Evolutionary conservation across 2,888 invertebrate species (phyloP), one percentile per base, ranked within the genome.

Genomic region (Drepanosiphum platanoidis): DNA sequence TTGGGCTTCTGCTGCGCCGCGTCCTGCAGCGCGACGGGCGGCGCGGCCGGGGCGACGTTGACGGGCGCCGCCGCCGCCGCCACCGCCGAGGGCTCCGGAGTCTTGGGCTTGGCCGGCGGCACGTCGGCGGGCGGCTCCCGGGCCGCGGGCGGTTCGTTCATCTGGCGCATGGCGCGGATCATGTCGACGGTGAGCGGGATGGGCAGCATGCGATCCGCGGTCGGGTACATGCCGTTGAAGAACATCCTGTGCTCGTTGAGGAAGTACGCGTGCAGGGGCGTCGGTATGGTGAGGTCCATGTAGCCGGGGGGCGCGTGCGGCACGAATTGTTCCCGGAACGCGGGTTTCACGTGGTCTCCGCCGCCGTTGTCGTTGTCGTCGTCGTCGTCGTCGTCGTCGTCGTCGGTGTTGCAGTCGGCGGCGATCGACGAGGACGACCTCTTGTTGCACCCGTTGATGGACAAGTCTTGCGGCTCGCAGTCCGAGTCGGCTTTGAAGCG

Each of bases 271-370:
- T 84, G 84, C 30, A 84, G 8, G 1, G 84, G 84, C 22, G 84
- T 84, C 8, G 84, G 84, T 77, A 84, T 70, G 2, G 75, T 7
- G n/a, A 84, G 9, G 68, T 84, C 84, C 75, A 84, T 77, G 77
- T 77, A 96, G 5, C 66, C 22, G 4, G 84, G 32, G 5, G 75
- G 66, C 2, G 84, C 30, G 11, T 75, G 83, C 3, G 84, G 68
- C 1, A 70, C 82, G 86, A 86, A 92, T 92, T 72, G 90, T 88
- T 80, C 94, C 75, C 95, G 94, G 27, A 71, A 42, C 58, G 58
- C 34, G 15, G 52, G 0, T n/a, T n/a, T n/a, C n/a, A n/a, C n/a
- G n/a, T n/a, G n/a, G n/a, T n/a, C n/a, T n/a, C n/a, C n/a, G n/a
- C n/a, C 22, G 36, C 32, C 58, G 13, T 42, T 5, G 42, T 18